Percentiles rank a stretch among this genome's conserved stretches.
phyloP scores from a whole-genome alignment of 2,888 invertebrate species.

The Ptychoptera contaminata region DNA sequence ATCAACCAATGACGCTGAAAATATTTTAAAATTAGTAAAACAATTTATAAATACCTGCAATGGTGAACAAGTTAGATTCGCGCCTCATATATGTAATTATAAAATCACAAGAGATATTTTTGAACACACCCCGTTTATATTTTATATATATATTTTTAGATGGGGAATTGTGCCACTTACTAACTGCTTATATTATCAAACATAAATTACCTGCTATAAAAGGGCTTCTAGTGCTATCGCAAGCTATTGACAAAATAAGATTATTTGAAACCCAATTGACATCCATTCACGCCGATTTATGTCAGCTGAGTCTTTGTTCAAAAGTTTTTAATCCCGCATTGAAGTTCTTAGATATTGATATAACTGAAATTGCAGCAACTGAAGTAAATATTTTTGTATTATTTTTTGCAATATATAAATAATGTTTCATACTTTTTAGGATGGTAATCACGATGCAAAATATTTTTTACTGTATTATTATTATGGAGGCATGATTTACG shows the following conservation, averaged over 20 bases:
- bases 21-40: slow-evolving; percentile 53
- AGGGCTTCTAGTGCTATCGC: slow-evolving; percentile 67
- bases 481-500: slow-evolving; percentile 96
- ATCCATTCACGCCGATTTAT: slow-evolving; percentile 85
- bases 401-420: neutral
- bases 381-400: slow-evolving; percentile 39
- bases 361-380: slow-evolving; percentile 70
- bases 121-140: neutral
- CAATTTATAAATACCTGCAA: slow-evolving; percentile 78
- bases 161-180: slow-evolving; percentile 75
- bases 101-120: neutral
- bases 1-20: slow-evolving; percentile 20
- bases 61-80: slow-evolving; percentile 77
- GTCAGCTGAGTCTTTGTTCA: slow-evolving; percentile 77
- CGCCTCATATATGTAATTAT: slow-evolving; percentile 64
- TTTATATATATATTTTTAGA: slow-evolving; percentile 38
- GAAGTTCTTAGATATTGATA: slow-evolving; percentile 74
- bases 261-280: slow-evolving; percentile 79
- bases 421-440: slow-evolving; percentile 32
- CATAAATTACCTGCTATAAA: slow-evolving; percentile 55
- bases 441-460: slow-evolving; percentile 41
- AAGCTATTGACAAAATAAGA: slow-evolving; percentile 79
- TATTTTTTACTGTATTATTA: slow-evolving; percentile 90
- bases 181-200: slow-evolving; percentile 64
- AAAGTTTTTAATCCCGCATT: slow-evolving; percentile 87